Conservation (phyloP, 2,888 invertebrate genomes). For the Coelinius sp. region DNA sequence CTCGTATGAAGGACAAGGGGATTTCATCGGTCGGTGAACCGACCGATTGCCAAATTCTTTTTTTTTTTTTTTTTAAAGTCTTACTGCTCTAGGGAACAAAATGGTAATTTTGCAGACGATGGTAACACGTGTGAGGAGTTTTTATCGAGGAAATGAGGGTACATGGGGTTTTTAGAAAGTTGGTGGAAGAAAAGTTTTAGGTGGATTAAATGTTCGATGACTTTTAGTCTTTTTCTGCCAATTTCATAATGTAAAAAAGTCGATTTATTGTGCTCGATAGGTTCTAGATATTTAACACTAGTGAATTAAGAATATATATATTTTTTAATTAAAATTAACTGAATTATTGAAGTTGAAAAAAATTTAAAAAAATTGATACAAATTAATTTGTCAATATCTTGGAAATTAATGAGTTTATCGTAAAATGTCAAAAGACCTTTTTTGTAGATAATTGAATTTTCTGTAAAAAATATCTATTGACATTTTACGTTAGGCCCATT, state of each 20-base stretch:
- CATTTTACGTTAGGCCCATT: no score
- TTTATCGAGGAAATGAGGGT: neutral
- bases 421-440: no score
- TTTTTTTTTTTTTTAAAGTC: conserved; percentile 13
- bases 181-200: neutral
- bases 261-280: neutral
- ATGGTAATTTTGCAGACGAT: conserved; percentile 35
- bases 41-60: conserved; percentile 44
- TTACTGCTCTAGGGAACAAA: neutral
- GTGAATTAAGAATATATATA: neutral
- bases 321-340: no score
- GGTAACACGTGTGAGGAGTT: conserved; percentile 7
- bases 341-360: no score
- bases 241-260: neutral
- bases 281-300: neutral
- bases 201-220: neutral
- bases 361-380: no score
- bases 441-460: no score
- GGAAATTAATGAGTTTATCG: no score
- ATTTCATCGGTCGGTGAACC: conserved; percentile 46
- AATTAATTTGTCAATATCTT: no score
- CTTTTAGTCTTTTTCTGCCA: neutral
- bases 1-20: conserved; percentile 40
- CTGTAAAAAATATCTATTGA: no score
- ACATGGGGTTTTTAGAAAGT: neutral